Percentiles rank a stretch among this genome's conserved stretches.
Conservation (phyloP, 2,888 invertebrate species). For the Lochmaea crataegi region DNA sequence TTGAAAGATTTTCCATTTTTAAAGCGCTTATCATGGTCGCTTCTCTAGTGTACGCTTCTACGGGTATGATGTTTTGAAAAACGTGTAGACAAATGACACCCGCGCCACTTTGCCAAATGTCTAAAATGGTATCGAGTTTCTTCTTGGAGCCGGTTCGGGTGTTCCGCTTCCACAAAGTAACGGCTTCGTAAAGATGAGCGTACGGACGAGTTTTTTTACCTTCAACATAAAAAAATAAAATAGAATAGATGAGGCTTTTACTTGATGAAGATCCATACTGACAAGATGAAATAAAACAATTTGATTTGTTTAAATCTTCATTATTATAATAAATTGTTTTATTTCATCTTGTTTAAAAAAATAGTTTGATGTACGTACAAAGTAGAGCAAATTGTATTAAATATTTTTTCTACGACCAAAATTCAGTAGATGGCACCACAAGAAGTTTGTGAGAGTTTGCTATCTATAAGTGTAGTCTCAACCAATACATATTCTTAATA, state of each 20-base stretch:
- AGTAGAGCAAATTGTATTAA: too few relatives aligned
- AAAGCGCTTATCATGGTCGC: constrained; percentile 94
- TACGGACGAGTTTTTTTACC: constrained; percentile 91
- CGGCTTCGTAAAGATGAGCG: constrained; percentile 91
- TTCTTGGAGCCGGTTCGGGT: constrained; percentile 63
- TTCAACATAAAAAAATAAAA: too few relatives aligned
- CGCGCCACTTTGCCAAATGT: constrained; percentile 85
- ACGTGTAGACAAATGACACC: constrained; percentile 93
- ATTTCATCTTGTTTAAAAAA: too few relatives aligned
- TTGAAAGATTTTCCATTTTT: constrained; percentile 80
- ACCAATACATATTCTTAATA: too few relatives aligned
- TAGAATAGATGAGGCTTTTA: too few relatives aligned
- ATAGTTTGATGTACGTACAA: too few relatives aligned
- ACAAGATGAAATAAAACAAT: too few relatives aligned
- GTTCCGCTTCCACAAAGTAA: constrained; percentile 71
- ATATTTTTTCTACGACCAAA: neutral
- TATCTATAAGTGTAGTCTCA: too few relatives aligned
- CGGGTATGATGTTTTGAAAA: constrained; percentile 90
- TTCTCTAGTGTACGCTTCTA: constrained; percentile 94
- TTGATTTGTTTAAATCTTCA: too few relatives aligned
- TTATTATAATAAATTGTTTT: too few relatives aligned
- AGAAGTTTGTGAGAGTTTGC: too few relatives aligned
- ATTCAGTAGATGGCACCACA: neutral
- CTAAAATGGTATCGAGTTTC: constrained; percentile 84
- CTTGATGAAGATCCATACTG: too few relatives aligned